A percentile compares a stretch with the other conserved stretches of the same genome.
Conservation (phyloP, 2,113 vertebrate species). For the Cheilinus undulatus region DNA sequence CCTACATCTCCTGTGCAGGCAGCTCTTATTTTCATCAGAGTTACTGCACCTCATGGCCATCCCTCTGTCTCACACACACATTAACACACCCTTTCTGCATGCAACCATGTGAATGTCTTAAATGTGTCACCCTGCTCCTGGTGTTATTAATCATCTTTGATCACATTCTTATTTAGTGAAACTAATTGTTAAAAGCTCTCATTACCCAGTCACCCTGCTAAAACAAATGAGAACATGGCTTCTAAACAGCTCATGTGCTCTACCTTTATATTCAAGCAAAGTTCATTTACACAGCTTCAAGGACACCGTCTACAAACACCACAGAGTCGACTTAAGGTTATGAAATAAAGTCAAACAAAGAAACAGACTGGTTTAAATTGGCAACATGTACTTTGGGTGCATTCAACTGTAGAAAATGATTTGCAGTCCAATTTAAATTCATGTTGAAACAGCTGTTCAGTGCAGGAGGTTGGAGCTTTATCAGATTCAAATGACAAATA, state of each 20-base stretch:
- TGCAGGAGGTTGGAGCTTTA: background rate
- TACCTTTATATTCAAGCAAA: background rate
- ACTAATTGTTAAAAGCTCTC: too few relatives aligned
- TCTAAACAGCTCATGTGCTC: too few relatives aligned
- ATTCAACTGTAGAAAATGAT: background rate
- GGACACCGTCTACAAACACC: background rate
- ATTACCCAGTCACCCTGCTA: too few relatives aligned
- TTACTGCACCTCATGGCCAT: constrained; percentile 11
- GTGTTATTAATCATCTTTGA: too few relatives aligned
- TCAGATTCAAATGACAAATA: background rate
- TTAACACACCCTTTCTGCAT: background rate
- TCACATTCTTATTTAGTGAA: too few relatives aligned
- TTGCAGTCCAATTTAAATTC: background rate
- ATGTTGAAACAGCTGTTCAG: background rate
- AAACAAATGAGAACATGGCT: too few relatives aligned
- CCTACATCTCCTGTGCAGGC: constrained; percentile 49
- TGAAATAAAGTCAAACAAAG: background rate
- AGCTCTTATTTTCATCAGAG: constrained; percentile 43
- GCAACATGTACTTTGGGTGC: too few relatives aligned
- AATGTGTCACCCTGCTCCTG: too few relatives aligned
- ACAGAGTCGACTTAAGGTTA: background rate
- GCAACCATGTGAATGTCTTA: background rate
- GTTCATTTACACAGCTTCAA: background rate
- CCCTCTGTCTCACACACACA: background rate
- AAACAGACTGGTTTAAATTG: background rate